phyloP scores from a whole-genome alignment of 2,797 vertebrate species.

The Merluccius polli region DNA sequence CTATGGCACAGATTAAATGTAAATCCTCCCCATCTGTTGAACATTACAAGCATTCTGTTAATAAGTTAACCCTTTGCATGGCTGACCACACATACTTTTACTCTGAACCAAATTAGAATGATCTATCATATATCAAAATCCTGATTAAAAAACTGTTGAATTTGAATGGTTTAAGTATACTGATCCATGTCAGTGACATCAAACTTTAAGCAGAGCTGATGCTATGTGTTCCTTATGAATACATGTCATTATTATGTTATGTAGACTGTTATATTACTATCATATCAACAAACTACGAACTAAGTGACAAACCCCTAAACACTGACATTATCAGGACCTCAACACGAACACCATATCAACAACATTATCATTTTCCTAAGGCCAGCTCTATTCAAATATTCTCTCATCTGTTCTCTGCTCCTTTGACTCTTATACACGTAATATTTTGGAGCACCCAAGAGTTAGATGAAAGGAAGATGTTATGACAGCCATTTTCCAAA shows the following conservation, averaged over 20 bases:
- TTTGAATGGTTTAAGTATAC: too few relatives aligned
- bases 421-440: constrained; percentile 32
- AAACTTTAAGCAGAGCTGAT: background rate
- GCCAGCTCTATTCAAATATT: constrained; percentile 30
- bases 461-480: constrained; percentile 28
- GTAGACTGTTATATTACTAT: background rate
- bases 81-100: background rate
- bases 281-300: background rate
- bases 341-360: background rate
- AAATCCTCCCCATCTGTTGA: constrained; percentile 34
- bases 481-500: constrained; percentile 61
- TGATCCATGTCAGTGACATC: background rate
- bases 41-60: constrained; percentile 33
- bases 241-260: background rate
- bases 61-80: constrained; percentile 31
- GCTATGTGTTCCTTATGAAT: background rate
- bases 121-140: background rate
- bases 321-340: background rate
- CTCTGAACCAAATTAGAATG: background rate
- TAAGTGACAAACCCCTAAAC: background rate
- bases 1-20: constrained; percentile 21
- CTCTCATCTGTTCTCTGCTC: constrained; percentile 23
- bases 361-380: constrained; percentile 26
- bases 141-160: background rate
- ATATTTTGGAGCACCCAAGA: constrained; percentile 38